These are phyloP conservation scores for Parthenolecanium corni DNA, from an alignment of 2,888 invertebrate species.

Conservation along the genomic window DNA sequence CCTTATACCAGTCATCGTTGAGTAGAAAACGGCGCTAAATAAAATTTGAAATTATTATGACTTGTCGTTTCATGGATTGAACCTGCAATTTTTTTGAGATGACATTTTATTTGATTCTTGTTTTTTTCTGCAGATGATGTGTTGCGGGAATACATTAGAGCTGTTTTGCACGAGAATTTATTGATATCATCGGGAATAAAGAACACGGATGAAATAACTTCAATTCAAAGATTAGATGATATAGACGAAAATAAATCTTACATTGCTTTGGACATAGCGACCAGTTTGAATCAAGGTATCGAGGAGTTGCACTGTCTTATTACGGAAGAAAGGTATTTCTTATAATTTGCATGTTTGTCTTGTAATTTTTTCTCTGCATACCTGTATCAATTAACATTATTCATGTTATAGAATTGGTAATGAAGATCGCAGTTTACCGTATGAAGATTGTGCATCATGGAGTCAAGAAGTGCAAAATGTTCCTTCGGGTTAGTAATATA, in stretches of 20 bases:
- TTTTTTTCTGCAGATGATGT: slow-evolving; percentile 20
- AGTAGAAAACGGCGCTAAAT: background rate
- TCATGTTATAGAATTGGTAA: no score
- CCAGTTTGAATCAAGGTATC: slow-evolving; percentile 27
- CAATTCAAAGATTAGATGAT: slow-evolving; percentile 2
- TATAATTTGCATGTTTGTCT: background rate
- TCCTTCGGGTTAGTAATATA: background rate
- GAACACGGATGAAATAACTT: slow-evolving; percentile 3
- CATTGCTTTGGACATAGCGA: slow-evolving; percentile 12
- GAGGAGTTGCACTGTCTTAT: slow-evolving; percentile 30
- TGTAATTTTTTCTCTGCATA: no score
- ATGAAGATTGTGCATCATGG: background rate
- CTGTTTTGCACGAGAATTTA: slow-evolving; percentile 16
- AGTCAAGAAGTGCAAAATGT: slow-evolving; percentile 11
- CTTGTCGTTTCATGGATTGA: no score
- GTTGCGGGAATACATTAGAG: slow-evolving; percentile 11
- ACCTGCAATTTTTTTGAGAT: no score
- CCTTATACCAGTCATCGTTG: background rate
- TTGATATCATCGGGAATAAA: background rate
- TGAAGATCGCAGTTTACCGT: background rate
- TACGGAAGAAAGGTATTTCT: slow-evolving; percentile 25
- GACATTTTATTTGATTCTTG: no score
- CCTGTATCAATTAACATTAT: no score
- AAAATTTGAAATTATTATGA: background rate
- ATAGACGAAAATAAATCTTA: slow-evolving; percentile 1